phyloP scores from a whole-genome alignment of 2,888 invertebrate genomes.

The Agrochola macilenta region DNA sequence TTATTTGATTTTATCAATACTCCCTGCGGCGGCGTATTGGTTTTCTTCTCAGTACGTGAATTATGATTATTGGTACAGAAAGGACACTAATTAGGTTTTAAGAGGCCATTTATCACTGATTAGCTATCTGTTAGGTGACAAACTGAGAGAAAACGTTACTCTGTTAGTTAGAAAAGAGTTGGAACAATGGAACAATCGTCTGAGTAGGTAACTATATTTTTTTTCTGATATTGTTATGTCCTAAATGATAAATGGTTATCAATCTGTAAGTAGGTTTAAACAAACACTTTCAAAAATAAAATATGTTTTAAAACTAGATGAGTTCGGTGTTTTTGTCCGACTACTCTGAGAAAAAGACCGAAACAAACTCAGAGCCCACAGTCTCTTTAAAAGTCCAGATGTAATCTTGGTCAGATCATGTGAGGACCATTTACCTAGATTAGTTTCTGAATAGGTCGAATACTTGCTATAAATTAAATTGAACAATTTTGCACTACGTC shows the following conservation, averaged over 20 bases:
- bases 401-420: neutral
- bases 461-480: neutral
- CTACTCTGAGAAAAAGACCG: no score
- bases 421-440: neutral
- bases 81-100: slow-evolving; percentile 35
- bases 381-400: no score
- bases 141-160: neutral
- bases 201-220: neutral
- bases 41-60: slow-evolving; percentile 29
- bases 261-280: neutral
- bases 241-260: neutral
- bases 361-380: no score
- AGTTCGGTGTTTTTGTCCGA: neutral
- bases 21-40: slow-evolving; percentile 8
- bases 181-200: neutral
- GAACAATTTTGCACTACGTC: neutral
- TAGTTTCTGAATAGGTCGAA: neutral
- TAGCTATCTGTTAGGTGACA: slow-evolving; percentile 9
- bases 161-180: neutral
- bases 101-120: slow-evolving; percentile 44
- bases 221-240: neutral
- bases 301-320: neutral
- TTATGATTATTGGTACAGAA: slow-evolving; percentile 29
- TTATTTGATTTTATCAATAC: slow-evolving; percentile 47
- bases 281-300: neutral